Evolutionary conservation across 2,113 vertebrate genomes (phyloP).

Genomic region (Microcebus jonahi): DNA sequence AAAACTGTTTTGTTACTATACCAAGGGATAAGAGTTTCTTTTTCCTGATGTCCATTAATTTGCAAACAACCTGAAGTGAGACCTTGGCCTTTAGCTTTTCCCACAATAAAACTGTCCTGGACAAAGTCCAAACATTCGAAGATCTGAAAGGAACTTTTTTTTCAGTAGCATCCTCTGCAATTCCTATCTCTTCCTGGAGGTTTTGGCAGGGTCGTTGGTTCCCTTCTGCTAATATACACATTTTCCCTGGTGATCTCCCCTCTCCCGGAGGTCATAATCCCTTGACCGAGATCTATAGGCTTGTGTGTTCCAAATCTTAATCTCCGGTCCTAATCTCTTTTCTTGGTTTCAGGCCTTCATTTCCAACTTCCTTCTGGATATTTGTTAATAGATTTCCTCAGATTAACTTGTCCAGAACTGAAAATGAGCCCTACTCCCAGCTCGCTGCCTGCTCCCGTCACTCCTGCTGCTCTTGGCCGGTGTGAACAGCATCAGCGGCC

Average conservation of each 20-base stretch:
- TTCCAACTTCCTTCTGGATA: background rate
- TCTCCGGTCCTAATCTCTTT: background rate
- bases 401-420: background rate
- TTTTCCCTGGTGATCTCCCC: background rate
- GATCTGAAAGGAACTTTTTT: background rate
- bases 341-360: background rate
- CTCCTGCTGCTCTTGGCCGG: background rate
- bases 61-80: constrained; percentile 2
- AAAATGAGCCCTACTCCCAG: background rate
- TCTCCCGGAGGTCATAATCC: too few species aligned
- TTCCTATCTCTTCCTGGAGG: background rate
- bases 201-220: background rate
- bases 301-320: background rate
- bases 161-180: background rate
- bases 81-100: background rate
- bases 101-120: background rate
- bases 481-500: background rate
- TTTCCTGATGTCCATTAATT: background rate
- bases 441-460: background rate
- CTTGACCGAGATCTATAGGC: background rate
- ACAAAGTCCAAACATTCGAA: background rate
- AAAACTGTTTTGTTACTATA: constrained; percentile 24
- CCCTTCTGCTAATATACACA: background rate
- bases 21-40: background rate
- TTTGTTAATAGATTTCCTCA: background rate